Conservation (phyloP, 2,797 vertebrate species). For the Onychomys torridus region DNA sequence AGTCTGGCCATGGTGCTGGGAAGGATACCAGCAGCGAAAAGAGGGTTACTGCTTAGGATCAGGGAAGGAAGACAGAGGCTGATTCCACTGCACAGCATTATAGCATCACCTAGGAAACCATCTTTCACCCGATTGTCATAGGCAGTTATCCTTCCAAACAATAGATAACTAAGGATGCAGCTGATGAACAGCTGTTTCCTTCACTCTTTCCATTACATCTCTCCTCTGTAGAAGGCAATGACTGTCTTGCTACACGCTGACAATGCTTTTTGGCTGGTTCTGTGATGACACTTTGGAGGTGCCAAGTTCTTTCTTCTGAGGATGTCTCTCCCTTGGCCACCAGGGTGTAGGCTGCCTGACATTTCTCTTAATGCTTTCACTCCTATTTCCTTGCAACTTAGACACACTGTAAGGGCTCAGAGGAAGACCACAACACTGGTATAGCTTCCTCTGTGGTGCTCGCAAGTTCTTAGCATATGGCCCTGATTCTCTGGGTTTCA, state of each 20-base stretch:
- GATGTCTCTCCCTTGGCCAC: slow-evolving; percentile 12
- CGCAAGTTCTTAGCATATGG: neutral
- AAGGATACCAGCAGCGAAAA: neutral
- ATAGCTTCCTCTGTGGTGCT: neutral
- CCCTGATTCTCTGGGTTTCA: neutral
- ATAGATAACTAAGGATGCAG: neutral
- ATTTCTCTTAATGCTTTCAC: slow-evolving; percentile 6
- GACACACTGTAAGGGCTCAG: neutral
- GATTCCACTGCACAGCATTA: neutral
- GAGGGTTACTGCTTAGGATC: neutral
- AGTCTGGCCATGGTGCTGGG: neutral
- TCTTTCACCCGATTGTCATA: neutral
- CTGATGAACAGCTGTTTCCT: slow-evolving; percentile 20
- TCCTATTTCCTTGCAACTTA: neutral
- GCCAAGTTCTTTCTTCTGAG: slow-evolving; percentile 58
- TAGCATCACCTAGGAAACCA: neutral
- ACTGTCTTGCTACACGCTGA: slow-evolving; percentile 64
- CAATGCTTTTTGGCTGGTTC: slow-evolving; percentile 63
- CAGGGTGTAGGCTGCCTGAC: neutral
- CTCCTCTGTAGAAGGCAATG: slow-evolving; percentile 54
- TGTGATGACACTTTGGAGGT: slow-evolving; percentile 24
- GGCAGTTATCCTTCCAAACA: neutral
- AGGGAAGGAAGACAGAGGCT: neutral
- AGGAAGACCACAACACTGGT: neutral
- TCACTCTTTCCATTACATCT: slow-evolving; percentile 36